A percentile compares a stretch with the other conserved stretches of the same genome.
These are phyloP conservation scores for Knipowitschia caucasica DNA, from an alignment of 2,797 vertebrate species.

Conservation along the genomic window DNA sequence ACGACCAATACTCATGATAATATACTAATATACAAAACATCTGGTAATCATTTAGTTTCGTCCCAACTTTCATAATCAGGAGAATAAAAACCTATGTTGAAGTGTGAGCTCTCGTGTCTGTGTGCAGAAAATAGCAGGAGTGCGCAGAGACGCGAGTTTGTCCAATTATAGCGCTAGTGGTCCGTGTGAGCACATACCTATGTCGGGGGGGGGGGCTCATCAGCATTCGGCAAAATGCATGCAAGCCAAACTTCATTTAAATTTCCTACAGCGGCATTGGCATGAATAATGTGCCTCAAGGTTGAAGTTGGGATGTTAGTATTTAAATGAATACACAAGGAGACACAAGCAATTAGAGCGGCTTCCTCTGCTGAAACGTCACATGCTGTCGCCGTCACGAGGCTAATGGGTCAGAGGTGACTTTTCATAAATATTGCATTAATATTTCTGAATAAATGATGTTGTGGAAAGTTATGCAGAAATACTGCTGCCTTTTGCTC, in stretches of 20 bases:
- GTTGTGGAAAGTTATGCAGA: not conserved
- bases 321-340: constrained; percentile 16
- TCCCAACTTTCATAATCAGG: too few relatives aligned
- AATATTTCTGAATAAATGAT: not conserved
- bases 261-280: constrained; percentile 3
- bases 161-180: constrained; percentile 30
- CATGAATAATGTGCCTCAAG: constrained; percentile 14
- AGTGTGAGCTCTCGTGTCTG: too few relatives aligned
- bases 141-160: constrained; percentile 27
- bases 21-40: too few relatives aligned
- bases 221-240: constrained; percentile 8
- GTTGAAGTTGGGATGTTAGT: not conserved
- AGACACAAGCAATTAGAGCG: not conserved
- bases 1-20: too few relatives aligned
- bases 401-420: not conserved
- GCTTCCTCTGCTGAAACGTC: not conserved
- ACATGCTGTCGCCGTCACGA: not conserved
- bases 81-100: too few relatives aligned
- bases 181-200: constrained; percentile 14
- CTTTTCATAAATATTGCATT: constrained; percentile 8
- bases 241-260: not conserved
- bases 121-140: constrained; percentile 29
- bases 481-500: not conserved
- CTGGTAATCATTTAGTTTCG: too few relatives aligned
- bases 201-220: constrained; percentile 7